Conservation (phyloP, 2,888 invertebrate species). For the Drosophila mulleri region DNA sequence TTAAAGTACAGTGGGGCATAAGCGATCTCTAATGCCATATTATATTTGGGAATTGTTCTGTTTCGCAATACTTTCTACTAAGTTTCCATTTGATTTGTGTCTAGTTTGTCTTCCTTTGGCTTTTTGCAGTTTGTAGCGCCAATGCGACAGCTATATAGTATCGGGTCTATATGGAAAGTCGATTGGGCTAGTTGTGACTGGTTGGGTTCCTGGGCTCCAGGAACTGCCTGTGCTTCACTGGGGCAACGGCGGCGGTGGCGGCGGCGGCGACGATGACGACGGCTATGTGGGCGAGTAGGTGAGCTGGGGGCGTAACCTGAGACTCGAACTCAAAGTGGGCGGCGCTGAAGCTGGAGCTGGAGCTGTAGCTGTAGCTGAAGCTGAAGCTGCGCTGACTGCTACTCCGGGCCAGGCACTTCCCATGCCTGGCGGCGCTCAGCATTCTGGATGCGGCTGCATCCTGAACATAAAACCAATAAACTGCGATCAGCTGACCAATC, state of each 20-base stretch:
- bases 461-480: slow-evolving; percentile 57
- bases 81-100: slow-evolving; percentile 14
- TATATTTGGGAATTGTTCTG: slow-evolving; percentile 62
- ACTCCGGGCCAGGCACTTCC: slow-evolving; percentile 71
- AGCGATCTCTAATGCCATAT: slow-evolving; percentile 35
- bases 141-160: slow-evolving; percentile 51
- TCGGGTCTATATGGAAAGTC: slow-evolving; percentile 43
- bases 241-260: slow-evolving; percentile 1
- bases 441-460: slow-evolving; percentile 30
- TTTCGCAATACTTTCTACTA: slow-evolving; percentile 62
- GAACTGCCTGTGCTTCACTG: slow-evolving; percentile 32
- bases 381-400: slow-evolving; percentile 17
- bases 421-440: slow-evolving; percentile 72
- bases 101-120: slow-evolving; percentile 71
- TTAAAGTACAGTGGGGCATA: slow-evolving; percentile 49
- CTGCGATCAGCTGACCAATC: slow-evolving; percentile 56
- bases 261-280: too few species aligned
- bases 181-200: slow-evolving; percentile 59
- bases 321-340: slow-evolving; percentile 11
- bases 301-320: neutral
- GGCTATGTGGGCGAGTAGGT: neutral
- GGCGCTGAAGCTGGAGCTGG: slow-evolving; percentile 5
- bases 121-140: slow-evolving; percentile 54
- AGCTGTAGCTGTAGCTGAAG: neutral
- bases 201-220: slow-evolving; percentile 2